Conservation (phyloP, 2,888 invertebrate species). For the Lochmaea crataegi region DNA sequence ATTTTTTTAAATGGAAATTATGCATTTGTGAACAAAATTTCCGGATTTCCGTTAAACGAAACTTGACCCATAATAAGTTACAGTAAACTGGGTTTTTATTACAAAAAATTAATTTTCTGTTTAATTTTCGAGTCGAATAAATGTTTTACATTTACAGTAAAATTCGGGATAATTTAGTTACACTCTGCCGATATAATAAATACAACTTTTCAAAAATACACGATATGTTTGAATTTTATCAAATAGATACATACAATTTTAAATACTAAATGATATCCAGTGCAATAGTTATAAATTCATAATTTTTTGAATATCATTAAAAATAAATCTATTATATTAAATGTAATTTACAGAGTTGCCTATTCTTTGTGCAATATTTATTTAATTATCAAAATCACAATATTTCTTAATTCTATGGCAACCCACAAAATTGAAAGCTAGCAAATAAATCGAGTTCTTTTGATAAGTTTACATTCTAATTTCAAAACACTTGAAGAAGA, state of each 20-base stretch:
- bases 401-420: slow-evolving; percentile 20
- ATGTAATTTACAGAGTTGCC: slow-evolving; percentile 22
- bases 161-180: neutral
- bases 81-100: too few species aligned
- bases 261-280: slow-evolving; percentile 29
- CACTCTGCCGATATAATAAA: slow-evolving; percentile 6
- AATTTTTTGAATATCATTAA: slow-evolving; percentile 1
- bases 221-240: slow-evolving; percentile 24
- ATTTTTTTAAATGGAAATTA: too few species aligned
- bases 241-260: slow-evolving; percentile 21
- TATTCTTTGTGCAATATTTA: slow-evolving; percentile 23
- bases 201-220: slow-evolving; percentile 25
- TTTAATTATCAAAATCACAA: slow-evolving; percentile 26
- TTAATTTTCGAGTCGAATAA: neutral
- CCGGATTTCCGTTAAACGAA: too few species aligned
- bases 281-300: slow-evolving; percentile 22
- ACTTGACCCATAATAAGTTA: too few species aligned
- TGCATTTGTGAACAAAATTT: too few species aligned
- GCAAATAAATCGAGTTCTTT: slow-evolving; percentile 22
- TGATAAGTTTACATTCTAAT: slow-evolving; percentile 30
- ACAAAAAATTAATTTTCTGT: too few species aligned
- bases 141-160: neutral
- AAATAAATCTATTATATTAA: slow-evolving; percentile 19
- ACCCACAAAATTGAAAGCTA: slow-evolving; percentile 20
- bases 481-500: slow-evolving; percentile 38